Conservation (phyloP, 2,113 vertebrate genomes). For the Ivindomyrus marchei region DNA sequence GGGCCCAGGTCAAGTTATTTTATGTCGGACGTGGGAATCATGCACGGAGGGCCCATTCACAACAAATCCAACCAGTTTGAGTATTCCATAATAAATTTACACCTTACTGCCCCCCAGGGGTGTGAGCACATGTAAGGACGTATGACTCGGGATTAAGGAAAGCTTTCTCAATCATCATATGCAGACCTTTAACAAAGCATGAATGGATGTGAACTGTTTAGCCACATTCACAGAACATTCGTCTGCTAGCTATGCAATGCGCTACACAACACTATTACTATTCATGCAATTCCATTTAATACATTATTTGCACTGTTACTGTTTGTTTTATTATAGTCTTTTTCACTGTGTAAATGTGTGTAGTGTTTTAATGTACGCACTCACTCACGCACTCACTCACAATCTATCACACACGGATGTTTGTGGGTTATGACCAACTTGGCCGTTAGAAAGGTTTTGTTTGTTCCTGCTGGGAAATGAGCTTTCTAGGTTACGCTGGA, state of each 20-base stretch:
- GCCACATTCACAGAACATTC: not conserved
- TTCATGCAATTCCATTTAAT: not conserved
- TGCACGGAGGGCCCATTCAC: not conserved
- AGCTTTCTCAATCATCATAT: slow-evolving; percentile 39
- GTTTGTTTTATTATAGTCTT: not conserved
- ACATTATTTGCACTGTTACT: not conserved
- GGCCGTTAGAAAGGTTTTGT: not conserved
- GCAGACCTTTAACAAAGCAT: slow-evolving; percentile 2
- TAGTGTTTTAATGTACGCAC: not conserved
- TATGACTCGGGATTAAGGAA: not conserved
- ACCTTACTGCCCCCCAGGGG: not conserved
- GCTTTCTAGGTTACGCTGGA: not conserved
- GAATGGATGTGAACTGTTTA: not conserved
- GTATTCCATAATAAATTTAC: not conserved
- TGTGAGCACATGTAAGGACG: not conserved
- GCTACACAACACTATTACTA: not conserved
- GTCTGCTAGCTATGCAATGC: not conserved
- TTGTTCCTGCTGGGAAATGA: not conserved
- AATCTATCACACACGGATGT: not conserved
- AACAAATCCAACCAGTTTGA: not conserved
- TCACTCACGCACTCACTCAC: not conserved
- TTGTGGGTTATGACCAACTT: not conserved
- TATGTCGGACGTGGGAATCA: not conserved
- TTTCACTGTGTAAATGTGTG: not conserved
- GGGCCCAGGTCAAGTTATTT: not conserved